These are phyloP conservation scores for Microtus richardsoni DNA, from an alignment of 2,113 vertebrate genomes.

Conservation along the genomic window DNA sequence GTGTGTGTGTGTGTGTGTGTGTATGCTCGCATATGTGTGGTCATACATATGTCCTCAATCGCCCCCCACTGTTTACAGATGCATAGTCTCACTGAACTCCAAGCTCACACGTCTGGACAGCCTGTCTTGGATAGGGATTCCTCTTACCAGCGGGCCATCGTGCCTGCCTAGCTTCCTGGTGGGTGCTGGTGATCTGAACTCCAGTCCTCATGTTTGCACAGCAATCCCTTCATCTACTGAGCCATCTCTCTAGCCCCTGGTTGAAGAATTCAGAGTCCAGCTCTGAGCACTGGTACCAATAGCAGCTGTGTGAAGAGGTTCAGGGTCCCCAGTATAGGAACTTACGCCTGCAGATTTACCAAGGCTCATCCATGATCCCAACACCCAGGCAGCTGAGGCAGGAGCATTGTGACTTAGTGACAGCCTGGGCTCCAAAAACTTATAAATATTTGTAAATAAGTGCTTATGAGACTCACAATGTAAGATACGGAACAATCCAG, in stretches of 20 bases:
- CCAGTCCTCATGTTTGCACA: too few relatives aligned
- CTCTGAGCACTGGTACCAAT: not conserved
- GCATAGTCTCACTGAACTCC: not conserved
- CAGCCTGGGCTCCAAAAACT: not conserved
- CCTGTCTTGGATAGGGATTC: not conserved
- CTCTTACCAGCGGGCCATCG: not conserved
- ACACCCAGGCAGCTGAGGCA: not conserved
- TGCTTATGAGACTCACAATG: not conserved
- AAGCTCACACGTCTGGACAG: not conserved
- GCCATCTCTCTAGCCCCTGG: not conserved
- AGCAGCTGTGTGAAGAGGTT: not conserved
- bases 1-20: not conserved
- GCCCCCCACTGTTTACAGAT: not conserved
- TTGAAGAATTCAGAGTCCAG: not conserved
- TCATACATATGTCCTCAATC: too few relatives aligned
- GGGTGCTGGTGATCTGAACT: not conserved
- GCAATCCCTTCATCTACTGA: not conserved
- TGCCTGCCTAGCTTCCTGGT: not conserved
- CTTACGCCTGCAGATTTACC: too few relatives aligned
- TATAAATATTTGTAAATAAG: not conserved
- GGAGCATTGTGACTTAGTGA: not conserved
- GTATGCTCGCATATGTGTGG: not conserved
- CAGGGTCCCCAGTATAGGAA: not conserved
- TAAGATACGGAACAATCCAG: not conserved
- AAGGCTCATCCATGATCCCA: not conserved